Evolutionary conservation across 2,113 vertebrate species (phyloP), one percentile per base, ranked within the genome.

Genomic region (Colius striatus): DNA sequence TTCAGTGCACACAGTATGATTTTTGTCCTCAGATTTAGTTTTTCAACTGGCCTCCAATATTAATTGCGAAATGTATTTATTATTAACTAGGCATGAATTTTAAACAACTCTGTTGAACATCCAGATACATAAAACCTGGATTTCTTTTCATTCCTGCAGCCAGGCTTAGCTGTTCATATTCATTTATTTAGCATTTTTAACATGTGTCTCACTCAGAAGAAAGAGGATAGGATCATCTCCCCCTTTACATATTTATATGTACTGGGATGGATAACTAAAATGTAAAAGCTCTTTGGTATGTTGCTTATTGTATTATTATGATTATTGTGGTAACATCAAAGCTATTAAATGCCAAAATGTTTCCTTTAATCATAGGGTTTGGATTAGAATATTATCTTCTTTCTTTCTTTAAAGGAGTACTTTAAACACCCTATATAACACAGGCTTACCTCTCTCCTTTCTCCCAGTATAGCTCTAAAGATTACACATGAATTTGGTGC

Each of bases 11-110:
- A 36, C 43, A 13, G 47, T 11, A 50, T 1, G 13, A 20, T 71
- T 94, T 94, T 79, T 70, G 38, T 74, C 60, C 67, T 67, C 51
- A 2, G 27, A 34, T 73, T 70, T 12, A 73, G 5, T 53, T 71
- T 91, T 88, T 30, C 45, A 66, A n/a, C 55, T 43, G 60, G 38
- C 18, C 83, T 93, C 68, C 79, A 67, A 75, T 61, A 68, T 61
- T 93, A 86, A 94, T 75, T 96, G 85, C 26, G 53, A 72, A 78
- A 54, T 19, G 50, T 72, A 93, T 97, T 87, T 74, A 94, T 95
- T 96, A 96, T 94, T 93, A 94, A 95, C 13, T 30, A 96, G 79
- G 61, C 72, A 95, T 92, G 41, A 92, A 95, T 96, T 94, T 92
- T 90, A 93, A 83, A 92, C 75, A 78, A 74, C 51, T 45, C 48